Percentiles rank a stretch among this genome's conserved stretches.
Evolutionary conservation across 2,888 invertebrate species (phyloP).

Genomic region (Sylvicola fuscatus): DNA sequence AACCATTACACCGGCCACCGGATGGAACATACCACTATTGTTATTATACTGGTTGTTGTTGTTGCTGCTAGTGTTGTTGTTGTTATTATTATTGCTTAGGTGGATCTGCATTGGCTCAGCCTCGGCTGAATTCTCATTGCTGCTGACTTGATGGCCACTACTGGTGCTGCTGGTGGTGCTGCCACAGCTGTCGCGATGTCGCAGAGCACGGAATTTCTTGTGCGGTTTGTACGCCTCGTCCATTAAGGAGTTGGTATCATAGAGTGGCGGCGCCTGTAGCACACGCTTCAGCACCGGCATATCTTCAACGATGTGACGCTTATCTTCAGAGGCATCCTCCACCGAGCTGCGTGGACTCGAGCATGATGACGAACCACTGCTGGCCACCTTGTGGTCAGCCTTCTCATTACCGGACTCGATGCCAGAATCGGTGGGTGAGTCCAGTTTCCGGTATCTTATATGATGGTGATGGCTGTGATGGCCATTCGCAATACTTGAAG

Average conservation of each 20-base stretch:
- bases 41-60: slow-evolving; percentile 12
- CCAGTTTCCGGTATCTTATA: slow-evolving; percentile 61
- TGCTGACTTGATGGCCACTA: slow-evolving; percentile 12
- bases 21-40: slow-evolving; percentile 25
- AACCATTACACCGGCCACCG: slow-evolving; percentile 22
- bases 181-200: slow-evolving; percentile 59
- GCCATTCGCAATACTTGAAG: slow-evolving; percentile 5
- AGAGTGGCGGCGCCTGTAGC: slow-evolving; percentile 76
- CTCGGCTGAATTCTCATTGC: slow-evolving; percentile 12
- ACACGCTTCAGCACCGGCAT: slow-evolving; percentile 90
- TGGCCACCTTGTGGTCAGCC: slow-evolving; percentile 47
- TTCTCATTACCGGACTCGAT: slow-evolving; percentile 86
- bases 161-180: slow-evolving; percentile 43
- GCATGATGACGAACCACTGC: slow-evolving; percentile 54
- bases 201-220: slow-evolving; percentile 79
- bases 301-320: slow-evolving; percentile 48
- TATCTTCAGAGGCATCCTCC: slow-evolving; percentile 50
- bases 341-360: slow-evolving; percentile 70
- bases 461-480: slow-evolving; percentile 16
- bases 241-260: slow-evolving; percentile 79
- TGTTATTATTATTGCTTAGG: slow-evolving; percentile 8
- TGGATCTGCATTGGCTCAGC: slow-evolving; percentile 6
- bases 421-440: slow-evolving; percentile 83
- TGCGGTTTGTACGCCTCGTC: slow-evolving; percentile 91
- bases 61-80: slow-evolving; percentile 10